Conservation (phyloP, 2,888 invertebrate genomes). For the Drosophila falleni region DNA sequence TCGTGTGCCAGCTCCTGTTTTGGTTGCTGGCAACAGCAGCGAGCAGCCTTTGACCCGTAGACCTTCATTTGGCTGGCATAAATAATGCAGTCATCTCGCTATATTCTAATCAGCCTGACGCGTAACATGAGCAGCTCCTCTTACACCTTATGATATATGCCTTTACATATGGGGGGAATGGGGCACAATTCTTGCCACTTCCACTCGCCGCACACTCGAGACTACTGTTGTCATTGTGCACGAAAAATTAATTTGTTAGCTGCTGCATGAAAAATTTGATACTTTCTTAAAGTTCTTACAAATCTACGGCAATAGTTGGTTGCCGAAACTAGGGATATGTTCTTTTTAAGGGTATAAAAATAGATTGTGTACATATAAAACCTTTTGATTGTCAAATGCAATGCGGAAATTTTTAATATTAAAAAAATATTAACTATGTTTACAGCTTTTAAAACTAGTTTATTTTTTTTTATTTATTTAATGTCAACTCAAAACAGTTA, state of each 20-base stretch:
- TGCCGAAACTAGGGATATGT: background rate
- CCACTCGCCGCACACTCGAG: constrained; percentile 21
- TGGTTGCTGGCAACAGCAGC: constrained; percentile 9
- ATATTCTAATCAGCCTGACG: constrained; percentile 81
- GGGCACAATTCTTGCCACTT: constrained; percentile 14
- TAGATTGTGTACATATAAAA: background rate
- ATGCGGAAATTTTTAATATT: background rate
- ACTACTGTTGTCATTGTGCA: constrained; percentile 61
- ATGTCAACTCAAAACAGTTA: too few relatives aligned
- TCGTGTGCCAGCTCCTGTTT: background rate
- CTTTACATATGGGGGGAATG: constrained; percentile 6
- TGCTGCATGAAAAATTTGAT: constrained; percentile 47
- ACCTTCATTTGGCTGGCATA: constrained; percentile 73
- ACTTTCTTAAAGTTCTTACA: constrained; percentile 48
- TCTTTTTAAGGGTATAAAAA: background rate
- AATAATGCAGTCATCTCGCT: constrained; percentile 67
- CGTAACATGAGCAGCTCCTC: constrained; percentile 61
- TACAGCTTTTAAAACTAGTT: background rate
- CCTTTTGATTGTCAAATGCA: background rate
- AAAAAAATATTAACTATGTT: background rate
- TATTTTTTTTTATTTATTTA: too few relatives aligned
- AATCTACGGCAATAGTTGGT: background rate
- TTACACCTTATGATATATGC: constrained; percentile 58
- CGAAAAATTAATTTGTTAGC: constrained; percentile 82
- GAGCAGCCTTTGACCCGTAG: constrained; percentile 71